Evolutionary conservation across 2,888 invertebrate genomes (phyloP).

Genomic region (Octodonta nipae): DNA sequence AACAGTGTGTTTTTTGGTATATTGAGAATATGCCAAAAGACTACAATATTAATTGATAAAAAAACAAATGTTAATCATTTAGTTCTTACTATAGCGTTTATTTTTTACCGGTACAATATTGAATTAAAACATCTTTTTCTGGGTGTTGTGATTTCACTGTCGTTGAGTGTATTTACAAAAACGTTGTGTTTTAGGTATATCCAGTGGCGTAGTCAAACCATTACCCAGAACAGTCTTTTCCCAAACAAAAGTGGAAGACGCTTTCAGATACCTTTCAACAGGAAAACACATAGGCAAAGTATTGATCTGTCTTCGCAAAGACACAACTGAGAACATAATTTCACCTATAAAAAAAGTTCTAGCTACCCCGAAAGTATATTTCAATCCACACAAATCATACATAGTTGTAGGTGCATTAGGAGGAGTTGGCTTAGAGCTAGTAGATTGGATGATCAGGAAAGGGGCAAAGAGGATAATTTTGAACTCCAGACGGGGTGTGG

Average conservation of each 20-base stretch:
- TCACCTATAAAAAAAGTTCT: constrained; percentile 11
- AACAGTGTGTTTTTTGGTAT: too few relatives aligned
- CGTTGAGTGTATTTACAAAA: too few relatives aligned
- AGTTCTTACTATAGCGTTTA: too few relatives aligned
- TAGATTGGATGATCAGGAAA: constrained; percentile 44
- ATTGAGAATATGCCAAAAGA: too few relatives aligned
- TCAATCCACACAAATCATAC: constrained; percentile 27
- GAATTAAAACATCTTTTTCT: too few relatives aligned
- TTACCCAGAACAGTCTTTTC: constrained; percentile 50
- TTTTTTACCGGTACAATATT: too few relatives aligned
- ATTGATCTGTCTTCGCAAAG: constrained; percentile 31
- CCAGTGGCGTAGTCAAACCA: constrained; percentile 53
- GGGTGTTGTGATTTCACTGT: too few relatives aligned
- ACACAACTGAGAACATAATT: constrained; percentile 9
- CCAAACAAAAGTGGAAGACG: constrained; percentile 52
- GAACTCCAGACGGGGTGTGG: constrained; percentile 44
- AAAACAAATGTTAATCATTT: too few relatives aligned
- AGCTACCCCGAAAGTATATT: constrained; percentile 15
- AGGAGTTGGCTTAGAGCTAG: constrained; percentile 52
- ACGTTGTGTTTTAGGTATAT: constrained; percentile 40
- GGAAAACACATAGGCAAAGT: constrained; percentile 73
- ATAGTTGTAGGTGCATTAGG: constrained; percentile 44
- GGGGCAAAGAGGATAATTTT: constrained; percentile 46
- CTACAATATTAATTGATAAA: too few relatives aligned
- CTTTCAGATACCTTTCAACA: constrained; percentile 49